phyloP scores from a whole-genome alignment of 2,113 vertebrate genomes.

The Macquaria ambigua region DNA sequence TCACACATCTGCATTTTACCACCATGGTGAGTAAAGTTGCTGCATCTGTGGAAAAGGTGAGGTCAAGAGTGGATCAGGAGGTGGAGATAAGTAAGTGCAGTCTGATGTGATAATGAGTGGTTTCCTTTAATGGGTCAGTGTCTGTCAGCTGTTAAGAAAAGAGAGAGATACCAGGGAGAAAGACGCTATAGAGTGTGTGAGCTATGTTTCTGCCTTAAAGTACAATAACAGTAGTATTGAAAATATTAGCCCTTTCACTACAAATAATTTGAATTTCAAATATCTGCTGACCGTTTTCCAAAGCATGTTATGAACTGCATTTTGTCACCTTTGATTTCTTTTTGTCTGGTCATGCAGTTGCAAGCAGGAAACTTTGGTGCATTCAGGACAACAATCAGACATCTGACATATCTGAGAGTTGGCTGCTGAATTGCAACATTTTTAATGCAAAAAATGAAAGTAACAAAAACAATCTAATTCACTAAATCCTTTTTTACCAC shows the following conservation, averaged over 20 bases:
- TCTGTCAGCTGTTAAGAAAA: background rate
- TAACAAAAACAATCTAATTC: background rate
- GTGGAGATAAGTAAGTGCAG: slow-evolving; percentile 5
- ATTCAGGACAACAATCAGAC: background rate
- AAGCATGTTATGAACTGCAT: background rate
- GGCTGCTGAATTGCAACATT: background rate
- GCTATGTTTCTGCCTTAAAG: background rate
- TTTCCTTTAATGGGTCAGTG: background rate
- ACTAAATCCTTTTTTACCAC: background rate
- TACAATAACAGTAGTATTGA: background rate
- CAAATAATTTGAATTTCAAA: background rate
- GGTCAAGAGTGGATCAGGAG: slow-evolving; percentile 31
- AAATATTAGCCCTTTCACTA: background rate
- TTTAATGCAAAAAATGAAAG: background rate
- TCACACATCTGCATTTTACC: slow-evolving; percentile 1
- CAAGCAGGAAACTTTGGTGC: background rate
- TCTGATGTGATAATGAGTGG: slow-evolving; percentile 22
- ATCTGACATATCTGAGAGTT: background rate
- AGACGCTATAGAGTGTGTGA: background rate
- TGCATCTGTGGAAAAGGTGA: slow-evolving; percentile 27
- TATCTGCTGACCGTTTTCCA: background rate
- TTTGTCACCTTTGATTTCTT: background rate
- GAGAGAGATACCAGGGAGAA: background rate
- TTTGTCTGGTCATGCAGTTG: background rate
- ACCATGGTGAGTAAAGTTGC: background rate